phyloP scores from a whole-genome alignment of 2,888 invertebrate species.

The Torymus tubicola region DNA sequence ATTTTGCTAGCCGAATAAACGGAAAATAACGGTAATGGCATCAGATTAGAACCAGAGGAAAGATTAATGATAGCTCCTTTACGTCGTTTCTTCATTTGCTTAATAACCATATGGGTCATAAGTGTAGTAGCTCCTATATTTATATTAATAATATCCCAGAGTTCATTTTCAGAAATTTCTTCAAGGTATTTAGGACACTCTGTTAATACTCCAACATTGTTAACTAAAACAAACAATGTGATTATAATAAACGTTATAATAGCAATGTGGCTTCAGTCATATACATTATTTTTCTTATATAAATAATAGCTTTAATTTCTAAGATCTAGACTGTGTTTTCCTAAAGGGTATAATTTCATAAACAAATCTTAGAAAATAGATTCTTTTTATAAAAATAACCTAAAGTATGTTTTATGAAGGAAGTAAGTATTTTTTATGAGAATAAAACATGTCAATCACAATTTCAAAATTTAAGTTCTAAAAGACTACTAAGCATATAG shows the following conservation, averaged over 20 bases:
- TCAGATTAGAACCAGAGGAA: conserved; percentile 91
- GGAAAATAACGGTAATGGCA: conserved; percentile 91
- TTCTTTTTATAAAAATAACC: too few species aligned
- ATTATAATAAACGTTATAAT: neutral
- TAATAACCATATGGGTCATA: conserved; percentile 87
- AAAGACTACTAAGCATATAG: too few species aligned
- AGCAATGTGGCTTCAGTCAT: neutral
- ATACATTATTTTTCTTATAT: too few species aligned
- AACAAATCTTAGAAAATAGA: too few species aligned
- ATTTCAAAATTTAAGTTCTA: too few species aligned
- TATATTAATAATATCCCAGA: conserved; percentile 90
- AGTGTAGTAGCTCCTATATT: conserved; percentile 91
- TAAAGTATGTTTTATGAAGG: too few species aligned
- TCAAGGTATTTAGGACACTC: conserved; percentile 89
- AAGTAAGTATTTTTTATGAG: too few species aligned
- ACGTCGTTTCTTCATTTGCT: conserved; percentile 85
- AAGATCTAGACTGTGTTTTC: too few species aligned
- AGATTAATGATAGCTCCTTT: conserved; percentile 93
- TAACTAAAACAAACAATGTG: conserved; percentile 78
- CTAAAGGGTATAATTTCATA: too few species aligned
- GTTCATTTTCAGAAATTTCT: conserved; percentile 83
- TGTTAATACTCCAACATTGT: conserved; percentile 92
- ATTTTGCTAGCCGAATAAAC: conserved; percentile 94
- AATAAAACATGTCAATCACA: too few species aligned
- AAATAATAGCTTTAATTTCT: too few species aligned